These are phyloP conservation scores for Osmoderma eremita DNA, from an alignment of 2,888 invertebrate genomes.

Conservation along the genomic window DNA sequence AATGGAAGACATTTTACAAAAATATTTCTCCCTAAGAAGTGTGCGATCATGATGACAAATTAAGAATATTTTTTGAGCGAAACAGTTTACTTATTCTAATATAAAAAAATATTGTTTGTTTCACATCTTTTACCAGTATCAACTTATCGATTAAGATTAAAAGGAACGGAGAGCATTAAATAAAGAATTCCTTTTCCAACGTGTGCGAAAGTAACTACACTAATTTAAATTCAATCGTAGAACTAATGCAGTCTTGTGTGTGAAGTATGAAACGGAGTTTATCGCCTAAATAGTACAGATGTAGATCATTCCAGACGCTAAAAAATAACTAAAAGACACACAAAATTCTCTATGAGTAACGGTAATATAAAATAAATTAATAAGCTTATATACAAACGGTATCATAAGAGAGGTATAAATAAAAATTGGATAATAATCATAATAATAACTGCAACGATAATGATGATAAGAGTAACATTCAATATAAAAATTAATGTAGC, in stretches of 20 bases:
- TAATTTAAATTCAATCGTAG: slow-evolving; percentile 23
- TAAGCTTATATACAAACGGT: slow-evolving; percentile 30
- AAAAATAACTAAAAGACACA: slow-evolving; percentile 3
- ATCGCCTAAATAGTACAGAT: slow-evolving; percentile 25
- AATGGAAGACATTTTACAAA: slow-evolving; percentile 20
- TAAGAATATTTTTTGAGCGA: no score
- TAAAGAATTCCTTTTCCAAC: no score
- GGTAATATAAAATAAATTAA: slow-evolving; percentile 36
- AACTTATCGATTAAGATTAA: no score
- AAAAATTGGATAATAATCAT: slow-evolving; percentile 15
- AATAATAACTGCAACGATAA: no score
- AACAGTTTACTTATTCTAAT: no score
- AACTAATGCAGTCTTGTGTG: slow-evolving; percentile 23
- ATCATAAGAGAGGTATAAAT: slow-evolving; percentile 16
- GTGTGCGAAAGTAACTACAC: slow-evolving; percentile 7
- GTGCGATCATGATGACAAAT: no score
- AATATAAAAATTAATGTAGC: slow-evolving; percentile 12
- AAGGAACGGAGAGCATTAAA: no score
- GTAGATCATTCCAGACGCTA: slow-evolving; percentile 34
- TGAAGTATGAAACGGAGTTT: slow-evolving; percentile 4
- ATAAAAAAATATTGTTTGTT: no score
- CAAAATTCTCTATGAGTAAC: not conserved
- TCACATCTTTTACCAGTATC: no score
- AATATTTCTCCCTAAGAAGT: slow-evolving; percentile 2
- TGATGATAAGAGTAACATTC: not conserved